Base-by-base conservation (phyloP, 2,113 vertebrate genomes). In the Geococcyx californianus region DNA sequence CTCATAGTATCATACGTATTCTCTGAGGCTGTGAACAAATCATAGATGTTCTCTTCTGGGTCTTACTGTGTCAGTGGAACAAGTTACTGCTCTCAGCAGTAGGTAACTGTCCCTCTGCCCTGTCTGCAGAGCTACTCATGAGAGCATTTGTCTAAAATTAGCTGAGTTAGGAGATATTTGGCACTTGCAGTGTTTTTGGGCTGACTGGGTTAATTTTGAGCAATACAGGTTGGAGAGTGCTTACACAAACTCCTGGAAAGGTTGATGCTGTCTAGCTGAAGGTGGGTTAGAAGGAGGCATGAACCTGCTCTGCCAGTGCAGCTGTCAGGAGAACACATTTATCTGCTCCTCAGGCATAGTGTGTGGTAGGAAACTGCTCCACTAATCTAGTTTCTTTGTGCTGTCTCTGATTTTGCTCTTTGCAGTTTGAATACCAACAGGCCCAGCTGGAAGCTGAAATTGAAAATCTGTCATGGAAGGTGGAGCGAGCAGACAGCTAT, bases 401-500 rank as follows among this genome's bases (percentile, higher is more conserved):
- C 52, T 81, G 18, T 89, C 69, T 82, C 47, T 69, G 40, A 79
- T 82, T 95, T 80, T 94, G 38, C 42, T 80, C 67, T 72, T 75
- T 97, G 67, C 96, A 99, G 99, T 99, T 99, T 98, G 99, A 99
- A 97, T 99, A 99, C 97, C 99, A 99, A 97, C 99, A 99, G 97
- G 99, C 99, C 36, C 99, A 99, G 97, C 98, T 99, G 95, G 99
- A 99, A 96, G 99, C 99, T 16, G 99, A 99, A 98, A 99, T 99
- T 36, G 99, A 99, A 97, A 99, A 99, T 97, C 97, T 99, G 91
- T 99, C 99, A 0, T 99, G 99, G 99, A 99, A 99, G 95, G 99
- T 99, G 97, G 99, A 99, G 89, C 98, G 99, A 93, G 99, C 99
- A 6, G 99, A 99, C 98, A 99, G 97, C 98, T 99, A 99, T 42